Conservation (phyloP, 2,113 vertebrate genomes). For the Hydropotes inermis region DNA sequence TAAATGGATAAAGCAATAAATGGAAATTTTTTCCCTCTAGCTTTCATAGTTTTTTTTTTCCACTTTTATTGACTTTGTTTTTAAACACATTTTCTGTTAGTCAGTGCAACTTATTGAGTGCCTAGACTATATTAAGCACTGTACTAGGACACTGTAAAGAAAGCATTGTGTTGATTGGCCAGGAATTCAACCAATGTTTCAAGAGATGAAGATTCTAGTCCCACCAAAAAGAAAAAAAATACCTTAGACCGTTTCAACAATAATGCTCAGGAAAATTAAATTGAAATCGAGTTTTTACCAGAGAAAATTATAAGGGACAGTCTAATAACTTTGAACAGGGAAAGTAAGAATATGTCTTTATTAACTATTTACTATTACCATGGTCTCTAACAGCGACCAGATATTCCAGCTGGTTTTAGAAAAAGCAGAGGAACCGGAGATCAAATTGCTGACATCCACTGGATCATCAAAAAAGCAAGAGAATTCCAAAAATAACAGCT, state of each 20-base stretch:
- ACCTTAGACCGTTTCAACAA: not conserved
- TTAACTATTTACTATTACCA: slow-evolving; percentile 4
- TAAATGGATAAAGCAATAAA: slow-evolving; percentile 10
- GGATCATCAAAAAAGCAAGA: not conserved
- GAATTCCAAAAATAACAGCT: not conserved
- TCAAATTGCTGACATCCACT: not conserved
- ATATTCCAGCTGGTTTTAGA: not conserved
- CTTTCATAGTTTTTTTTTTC: not conserved
- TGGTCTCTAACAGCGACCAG: not conserved
- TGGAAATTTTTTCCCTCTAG: not conserved
- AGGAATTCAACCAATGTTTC: slow-evolving; percentile 32
- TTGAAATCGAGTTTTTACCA: not conserved
- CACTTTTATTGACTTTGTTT: slow-evolving; percentile 20
- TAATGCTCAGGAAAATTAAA: not conserved
- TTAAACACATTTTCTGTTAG: slow-evolving; percentile 45
- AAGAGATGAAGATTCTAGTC: slow-evolving; percentile 26
- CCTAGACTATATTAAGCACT: slow-evolving; percentile 10
- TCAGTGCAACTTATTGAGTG: slow-evolving; percentile 45
- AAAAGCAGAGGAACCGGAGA: not conserved
- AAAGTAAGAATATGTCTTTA: not conserved
- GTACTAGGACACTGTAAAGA: not conserved
- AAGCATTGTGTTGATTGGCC: slow-evolving; percentile 17
- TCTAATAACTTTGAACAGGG: not conserved
- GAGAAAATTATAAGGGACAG: not conserved
- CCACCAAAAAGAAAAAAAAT: not conserved